A percentile compares a stretch with the other conserved stretches of the same genome.
Evolutionary conservation across 2,113 vertebrate species (phyloP).

Genomic region (Cochlearius cochlearius): DNA sequence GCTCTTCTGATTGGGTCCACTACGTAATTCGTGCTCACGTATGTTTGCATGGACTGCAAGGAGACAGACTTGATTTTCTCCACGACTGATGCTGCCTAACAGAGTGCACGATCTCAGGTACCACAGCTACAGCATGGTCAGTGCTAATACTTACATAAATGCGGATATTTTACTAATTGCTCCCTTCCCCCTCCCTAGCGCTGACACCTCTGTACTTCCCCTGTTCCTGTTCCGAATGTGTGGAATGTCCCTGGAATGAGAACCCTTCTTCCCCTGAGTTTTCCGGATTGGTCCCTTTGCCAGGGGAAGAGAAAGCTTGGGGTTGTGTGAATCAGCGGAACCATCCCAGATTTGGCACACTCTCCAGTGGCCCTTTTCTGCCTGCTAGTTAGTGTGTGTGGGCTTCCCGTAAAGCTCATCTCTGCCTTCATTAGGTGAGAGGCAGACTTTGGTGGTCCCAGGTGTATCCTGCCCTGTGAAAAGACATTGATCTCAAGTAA

Average conservation of each 20-base stretch:
- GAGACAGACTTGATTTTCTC: not conserved
- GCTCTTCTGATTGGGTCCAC: not conserved
- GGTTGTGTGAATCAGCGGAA: not conserved
- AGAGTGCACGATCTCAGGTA: not conserved
- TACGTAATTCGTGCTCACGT: rapidly evolving
- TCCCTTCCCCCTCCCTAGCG: not conserved
- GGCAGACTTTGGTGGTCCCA: not conserved
- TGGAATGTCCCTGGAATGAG: not conserved
- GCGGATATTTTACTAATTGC: not conserved
- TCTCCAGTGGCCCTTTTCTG: not conserved
- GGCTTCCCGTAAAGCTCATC: not conserved
- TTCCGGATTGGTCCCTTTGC: not conserved
- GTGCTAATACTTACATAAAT: not conserved
- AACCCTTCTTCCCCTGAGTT: not conserved
- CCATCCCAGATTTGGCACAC: not conserved
- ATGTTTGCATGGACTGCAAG: not conserved
- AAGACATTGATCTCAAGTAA: not conserved
- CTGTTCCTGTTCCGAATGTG: not conserved
- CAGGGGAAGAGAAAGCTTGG: not conserved
- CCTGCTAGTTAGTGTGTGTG: not conserved
- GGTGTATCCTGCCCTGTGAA: not conserved
- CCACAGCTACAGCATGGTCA: not conserved
- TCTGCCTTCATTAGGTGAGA: not conserved
- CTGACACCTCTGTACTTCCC: not conserved
- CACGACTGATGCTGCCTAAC: not conserved